Evolutionary conservation across 2,888 invertebrate species (phyloP), one percentile per base, ranked within the genome.

Genomic region (Caenorhabditis angaria): DNA sequence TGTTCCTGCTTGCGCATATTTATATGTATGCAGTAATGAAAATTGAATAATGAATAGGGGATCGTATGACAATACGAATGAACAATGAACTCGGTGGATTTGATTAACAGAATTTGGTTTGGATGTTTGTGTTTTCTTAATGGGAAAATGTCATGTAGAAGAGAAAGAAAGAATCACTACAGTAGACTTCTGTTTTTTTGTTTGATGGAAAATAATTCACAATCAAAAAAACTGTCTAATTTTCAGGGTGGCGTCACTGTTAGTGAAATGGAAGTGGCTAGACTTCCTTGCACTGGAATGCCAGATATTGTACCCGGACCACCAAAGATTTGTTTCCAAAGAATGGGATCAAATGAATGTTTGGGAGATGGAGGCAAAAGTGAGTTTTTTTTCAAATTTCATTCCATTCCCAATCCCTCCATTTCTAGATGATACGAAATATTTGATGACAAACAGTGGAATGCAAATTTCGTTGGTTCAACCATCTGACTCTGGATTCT

Each of bases 231-330:
- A 47, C n/a, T n/a, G 48, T 48, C n/a, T 35, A 35, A 35, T 22
- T 48, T 53, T 51, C 14, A 25, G 20, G 22, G 25, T 22, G 74
- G 76, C 5, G 75, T 85, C 12, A 70, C 74, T 3, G 83, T 80
- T 8, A 64, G 77, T 1, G 78, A 80, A 60, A 84, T 82, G 24
- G 79, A 84, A 60, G 83, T 85, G 14, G 83, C 84, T 24, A 72
- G 85, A 22, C 59, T 85, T 3, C 85, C 85, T 8, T 85, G 85
- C 58, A 77, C 78, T n/a, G 85, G 85, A 55, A 64, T 82, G 65
- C 83, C 82, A 5, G 85, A 85, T 72, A 82, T 85, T 8, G 72
- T 85, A 8, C 85, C 85, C 5, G 80, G 83, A 8, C 85, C 85
- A 0, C 80, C 85, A 18, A 72, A 78, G 20, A 74, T 85, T 22